phyloP scores from a whole-genome alignment of 2,888 invertebrate species.

The Endomychus coccineus region DNA sequence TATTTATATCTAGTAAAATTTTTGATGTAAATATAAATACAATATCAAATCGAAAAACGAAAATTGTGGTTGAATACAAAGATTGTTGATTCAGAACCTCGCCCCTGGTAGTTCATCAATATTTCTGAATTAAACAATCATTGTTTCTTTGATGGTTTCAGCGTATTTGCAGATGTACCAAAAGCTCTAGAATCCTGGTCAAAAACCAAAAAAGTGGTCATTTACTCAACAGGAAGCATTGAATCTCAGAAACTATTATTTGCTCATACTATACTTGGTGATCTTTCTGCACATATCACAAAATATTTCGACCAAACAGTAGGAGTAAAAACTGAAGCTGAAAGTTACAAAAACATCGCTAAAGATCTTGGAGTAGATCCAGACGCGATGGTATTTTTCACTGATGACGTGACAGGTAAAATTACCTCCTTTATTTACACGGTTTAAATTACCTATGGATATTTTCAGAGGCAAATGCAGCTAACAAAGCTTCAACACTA shows the following conservation, averaged over 20 bases:
- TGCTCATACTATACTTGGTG: slow-evolving; percentile 65
- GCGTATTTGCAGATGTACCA: slow-evolving; percentile 82
- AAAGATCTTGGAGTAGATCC: slow-evolving; percentile 56
- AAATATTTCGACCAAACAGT: slow-evolving; percentile 83
- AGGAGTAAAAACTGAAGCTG: slow-evolving; percentile 70
- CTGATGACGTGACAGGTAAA: slow-evolving; percentile 73
- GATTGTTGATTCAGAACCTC: too few relatives aligned
- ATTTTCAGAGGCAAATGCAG: slow-evolving; percentile 81
- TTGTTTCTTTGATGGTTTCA: too few relatives aligned
- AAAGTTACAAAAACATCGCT: slow-evolving; percentile 73
- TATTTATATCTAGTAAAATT: too few relatives aligned
- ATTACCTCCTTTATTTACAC: slow-evolving; percentile 6
- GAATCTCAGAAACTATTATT: slow-evolving; percentile 87
- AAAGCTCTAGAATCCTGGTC: slow-evolving; percentile 67
- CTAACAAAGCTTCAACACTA: slow-evolving; percentile 63
- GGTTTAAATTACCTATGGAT: too few relatives aligned
- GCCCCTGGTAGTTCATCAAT: too few relatives aligned
- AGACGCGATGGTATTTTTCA: slow-evolving; percentile 73
- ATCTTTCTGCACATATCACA: slow-evolving; percentile 63
- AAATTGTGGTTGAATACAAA: too few relatives aligned
- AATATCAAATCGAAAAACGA: too few relatives aligned
- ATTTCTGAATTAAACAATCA: too few relatives aligned
- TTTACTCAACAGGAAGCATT: slow-evolving; percentile 89
- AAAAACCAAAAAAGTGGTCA: slow-evolving; percentile 59
- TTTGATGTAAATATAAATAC: too few relatives aligned